A percentile compares a stretch with the other conserved stretches of the same genome.
These are phyloP conservation scores for Paramisgurnus dabryanus DNA, from an alignment of 2,113 vertebrate genomes.

Conservation along the genomic window DNA sequence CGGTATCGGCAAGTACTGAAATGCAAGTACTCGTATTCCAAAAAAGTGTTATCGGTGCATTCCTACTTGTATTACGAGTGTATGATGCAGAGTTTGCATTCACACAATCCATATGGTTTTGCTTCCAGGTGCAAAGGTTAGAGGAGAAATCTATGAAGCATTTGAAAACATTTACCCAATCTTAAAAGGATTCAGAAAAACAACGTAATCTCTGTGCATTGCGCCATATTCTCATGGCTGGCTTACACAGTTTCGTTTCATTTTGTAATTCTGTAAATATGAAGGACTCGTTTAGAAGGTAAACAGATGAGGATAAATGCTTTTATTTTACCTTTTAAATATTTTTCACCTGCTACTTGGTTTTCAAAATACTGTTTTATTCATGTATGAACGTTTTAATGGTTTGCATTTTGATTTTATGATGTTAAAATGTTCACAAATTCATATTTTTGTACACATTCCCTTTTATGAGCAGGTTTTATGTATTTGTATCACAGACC, in stretches of 20 bases:
- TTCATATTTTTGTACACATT: conserved; percentile 51
- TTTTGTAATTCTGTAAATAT: conserved; percentile 49
- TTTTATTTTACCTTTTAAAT: conserved; percentile 42
- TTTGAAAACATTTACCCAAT: conserved; percentile 99
- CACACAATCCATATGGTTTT: background rate
- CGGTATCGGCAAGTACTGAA: too few species aligned
- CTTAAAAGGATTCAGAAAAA: conserved; percentile 97
- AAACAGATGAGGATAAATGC: background rate
- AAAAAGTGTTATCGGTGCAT: too few species aligned
- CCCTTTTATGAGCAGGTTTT: conserved; percentile 42
- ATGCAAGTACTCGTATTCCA: too few species aligned
- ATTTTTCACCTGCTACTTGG: conserved; percentile 27
- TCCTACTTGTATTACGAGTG: too few species aligned
- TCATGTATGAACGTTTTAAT: conserved; percentile 39
- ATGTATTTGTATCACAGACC: conserved; percentile 13
- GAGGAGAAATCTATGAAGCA: conserved; percentile 97
- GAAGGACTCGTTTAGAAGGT: conserved; percentile 17
- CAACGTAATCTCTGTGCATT: conserved; percentile 79
- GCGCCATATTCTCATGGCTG: conserved; percentile 25
- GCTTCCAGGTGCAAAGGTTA: conserved; percentile 90
- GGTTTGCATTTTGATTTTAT: conserved; percentile 36
- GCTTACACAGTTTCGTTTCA: conserved; percentile 37
- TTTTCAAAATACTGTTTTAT: conserved; percentile 22
- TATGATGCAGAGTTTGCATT: background rate
- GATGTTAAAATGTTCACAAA: conserved; percentile 14